These are phyloP conservation scores for Theonella swinhoei DNA, from an alignment of 37 sponge, comb jelly and placozoan genomes.

Conservation along the genomic window DNA sequence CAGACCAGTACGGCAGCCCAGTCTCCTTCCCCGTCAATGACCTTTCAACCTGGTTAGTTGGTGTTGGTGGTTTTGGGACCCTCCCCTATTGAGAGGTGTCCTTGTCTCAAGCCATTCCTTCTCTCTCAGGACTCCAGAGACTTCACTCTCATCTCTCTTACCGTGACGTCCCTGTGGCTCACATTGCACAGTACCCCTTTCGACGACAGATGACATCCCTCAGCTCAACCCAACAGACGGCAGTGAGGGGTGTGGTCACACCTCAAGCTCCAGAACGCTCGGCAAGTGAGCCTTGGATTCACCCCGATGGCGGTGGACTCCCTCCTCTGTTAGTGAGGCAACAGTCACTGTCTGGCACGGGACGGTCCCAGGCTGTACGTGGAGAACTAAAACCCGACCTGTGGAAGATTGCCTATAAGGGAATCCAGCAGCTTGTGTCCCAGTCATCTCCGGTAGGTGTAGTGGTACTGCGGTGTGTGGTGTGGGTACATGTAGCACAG, in stretches of 20 bases:
- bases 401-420: constrained; percentile 44
- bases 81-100: too few relatives aligned
- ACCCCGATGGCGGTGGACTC: not conserved
- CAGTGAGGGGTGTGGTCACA: not conserved
- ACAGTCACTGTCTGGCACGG: constrained; percentile 12
- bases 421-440: not conserved
- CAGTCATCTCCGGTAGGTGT: too few relatives aligned
- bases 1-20: not conserved
- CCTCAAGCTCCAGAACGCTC: not conserved
- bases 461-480: not conserved
- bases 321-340: too few relatives aligned
- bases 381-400: constrained; percentile 57
- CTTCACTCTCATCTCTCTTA: not conserved
- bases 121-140: not conserved
- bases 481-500: not conserved
- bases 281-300: not conserved
- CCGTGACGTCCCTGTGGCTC: not conserved
- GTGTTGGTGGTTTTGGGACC: too few relatives aligned
- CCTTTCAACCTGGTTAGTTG: not conserved
- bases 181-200: not conserved
- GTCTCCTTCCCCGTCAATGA: not conserved
- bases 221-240: not conserved
- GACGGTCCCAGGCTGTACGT: constrained; percentile 25
- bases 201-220: not conserved
- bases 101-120: too few relatives aligned